phyloP scores from a whole-genome alignment of 2,888 invertebrate species.

The Gibbula magus region DNA sequence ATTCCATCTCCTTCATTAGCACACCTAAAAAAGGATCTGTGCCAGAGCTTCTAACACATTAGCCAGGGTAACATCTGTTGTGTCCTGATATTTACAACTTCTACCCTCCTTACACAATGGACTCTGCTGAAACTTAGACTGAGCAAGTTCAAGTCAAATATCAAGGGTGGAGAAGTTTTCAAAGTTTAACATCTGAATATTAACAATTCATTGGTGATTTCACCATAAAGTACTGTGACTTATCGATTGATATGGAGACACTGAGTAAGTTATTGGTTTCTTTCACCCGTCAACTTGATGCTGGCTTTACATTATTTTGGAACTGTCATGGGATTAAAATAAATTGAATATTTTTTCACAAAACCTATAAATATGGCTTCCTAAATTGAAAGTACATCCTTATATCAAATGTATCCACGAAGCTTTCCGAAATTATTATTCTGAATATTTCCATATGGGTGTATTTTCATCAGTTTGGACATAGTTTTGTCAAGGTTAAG shows the following conservation, averaged over 20 bases:
- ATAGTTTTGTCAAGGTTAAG: too few species aligned
- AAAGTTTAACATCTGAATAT: background rate
- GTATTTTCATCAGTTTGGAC: too few species aligned
- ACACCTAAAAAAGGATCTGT: background rate
- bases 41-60: background rate
- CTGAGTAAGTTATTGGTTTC: too few species aligned
- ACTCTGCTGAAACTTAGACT: slow-evolving; percentile 1
- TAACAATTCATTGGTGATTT: slow-evolving; percentile 6
- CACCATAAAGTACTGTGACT: background rate
- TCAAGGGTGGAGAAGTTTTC: background rate
- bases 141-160: background rate
- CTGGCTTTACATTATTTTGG: too few species aligned
- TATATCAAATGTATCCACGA: too few species aligned
- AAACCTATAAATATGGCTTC: too few species aligned
- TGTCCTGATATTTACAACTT: background rate
- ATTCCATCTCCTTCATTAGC: background rate
- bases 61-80: slow-evolving; percentile 1
- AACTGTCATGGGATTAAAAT: too few species aligned
- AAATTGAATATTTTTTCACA: too few species aligned
- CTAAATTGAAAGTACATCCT: too few species aligned
- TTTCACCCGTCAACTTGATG: too few species aligned
- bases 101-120: background rate
- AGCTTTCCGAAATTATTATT: too few species aligned
- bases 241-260: background rate
- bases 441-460: too few species aligned